Evolutionary conservation across 2,797 vertebrate genomes (phyloP).

Genomic region (Argentina silus): DNA sequence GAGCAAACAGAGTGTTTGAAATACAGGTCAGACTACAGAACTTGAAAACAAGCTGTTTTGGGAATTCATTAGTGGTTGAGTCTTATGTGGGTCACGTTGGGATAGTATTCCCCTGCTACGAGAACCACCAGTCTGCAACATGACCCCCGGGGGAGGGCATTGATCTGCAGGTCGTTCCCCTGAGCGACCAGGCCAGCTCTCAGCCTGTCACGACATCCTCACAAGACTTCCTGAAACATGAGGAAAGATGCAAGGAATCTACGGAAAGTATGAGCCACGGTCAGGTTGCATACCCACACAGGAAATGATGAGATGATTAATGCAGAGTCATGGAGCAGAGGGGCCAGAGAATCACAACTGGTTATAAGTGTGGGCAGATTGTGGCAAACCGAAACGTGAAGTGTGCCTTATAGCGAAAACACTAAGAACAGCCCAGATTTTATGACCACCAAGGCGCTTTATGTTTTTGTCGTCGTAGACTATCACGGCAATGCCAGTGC

Average conservation of each 20-base stretch:
- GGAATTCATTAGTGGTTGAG: background rate
- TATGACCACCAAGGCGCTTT: background rate
- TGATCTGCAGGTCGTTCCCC: background rate
- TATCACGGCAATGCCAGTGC: no score
- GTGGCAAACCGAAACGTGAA: background rate
- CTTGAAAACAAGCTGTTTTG: background rate
- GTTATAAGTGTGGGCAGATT: background rate
- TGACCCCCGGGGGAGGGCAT: no score
- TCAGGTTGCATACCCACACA: background rate
- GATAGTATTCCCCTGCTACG: background rate
- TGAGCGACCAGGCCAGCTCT: background rate
- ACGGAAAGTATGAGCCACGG: background rate
- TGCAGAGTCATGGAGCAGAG: background rate
- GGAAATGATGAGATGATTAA: conserved; percentile 1
- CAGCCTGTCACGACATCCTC: background rate
- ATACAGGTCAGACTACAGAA: background rate
- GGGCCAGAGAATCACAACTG: no score
- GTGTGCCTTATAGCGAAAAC: background rate
- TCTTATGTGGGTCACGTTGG: background rate
- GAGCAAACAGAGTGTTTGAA: background rate
- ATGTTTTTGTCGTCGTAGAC: background rate
- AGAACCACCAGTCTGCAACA: background rate
- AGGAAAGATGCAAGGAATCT: background rate
- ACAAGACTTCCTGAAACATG: background rate
- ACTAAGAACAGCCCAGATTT: background rate